Base-by-base conservation (phyloP, 2,797 vertebrate species). In the Cynodonichthys magdalenae region DNA sequence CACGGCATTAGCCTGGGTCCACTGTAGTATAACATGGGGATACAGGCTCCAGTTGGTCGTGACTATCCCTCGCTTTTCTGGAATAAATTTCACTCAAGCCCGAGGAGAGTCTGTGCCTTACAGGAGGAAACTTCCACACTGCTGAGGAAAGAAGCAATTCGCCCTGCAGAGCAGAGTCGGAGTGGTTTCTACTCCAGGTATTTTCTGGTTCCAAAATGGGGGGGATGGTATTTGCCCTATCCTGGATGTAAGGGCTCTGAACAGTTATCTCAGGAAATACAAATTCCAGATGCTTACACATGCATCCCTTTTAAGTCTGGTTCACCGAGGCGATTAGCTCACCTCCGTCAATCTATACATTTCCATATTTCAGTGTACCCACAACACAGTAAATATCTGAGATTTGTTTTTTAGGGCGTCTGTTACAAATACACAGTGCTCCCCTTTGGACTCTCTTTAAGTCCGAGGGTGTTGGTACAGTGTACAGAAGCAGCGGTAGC, bases 241-340 rank as follows among this genome's bases (percentile, higher is more conserved):
- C 46, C 46, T 47, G 10, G 46, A 47, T 47, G 18, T 47, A 1
- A 2, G 18, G 46, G 46, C 18, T 20, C 18, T 19, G 29, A 20
- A 59, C 1, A 0, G 29, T 10, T 28, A 34, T 48, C 28, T 59
- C 12, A 59, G 18, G 19, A 59, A 48, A 59, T 52, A 31, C 28
- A 18, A 31, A 11, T 59, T 59, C 18, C 20, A 28, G 27, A 57
- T 57, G 42, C 44, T 34, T 27, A 46, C 9, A 31, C 55, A 31
- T n/a, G n/a, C 28, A 31, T 58, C 55, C 18, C 55, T 56, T n/a
- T 8, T 47, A 17, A 4, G 12, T 58, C 29, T 58, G 5, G 15
- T 29, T 2, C 3, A 1, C 7, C 27, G 1, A 15, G 49, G 15
- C 42, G 15, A 4, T 5, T 44, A 7, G 15, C n/a, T 44, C 42